Evolutionary conservation across 2,797 vertebrate genomes (phyloP).

Genomic region (Onychomys torridus): DNA sequence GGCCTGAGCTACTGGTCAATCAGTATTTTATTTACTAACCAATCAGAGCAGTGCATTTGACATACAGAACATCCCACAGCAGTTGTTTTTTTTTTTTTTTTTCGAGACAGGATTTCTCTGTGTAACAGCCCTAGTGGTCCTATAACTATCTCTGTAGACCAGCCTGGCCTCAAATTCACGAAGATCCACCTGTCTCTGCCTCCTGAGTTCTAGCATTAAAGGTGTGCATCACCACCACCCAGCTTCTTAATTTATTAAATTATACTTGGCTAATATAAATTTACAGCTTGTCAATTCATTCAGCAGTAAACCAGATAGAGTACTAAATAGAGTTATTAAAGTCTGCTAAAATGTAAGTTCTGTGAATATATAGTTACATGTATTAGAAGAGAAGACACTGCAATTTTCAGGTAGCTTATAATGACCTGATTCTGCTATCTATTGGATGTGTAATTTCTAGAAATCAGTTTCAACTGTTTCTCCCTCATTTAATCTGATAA

Average conservation of each 20-base stretch:
- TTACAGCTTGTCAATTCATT: neutral
- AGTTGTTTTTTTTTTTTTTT: too few species aligned
- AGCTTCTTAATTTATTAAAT: conserved; percentile 2
- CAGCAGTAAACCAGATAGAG: neutral
- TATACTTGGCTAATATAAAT: neutral
- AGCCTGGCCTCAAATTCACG: too few species aligned
- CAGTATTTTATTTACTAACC: too few species aligned
- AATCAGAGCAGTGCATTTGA: too few species aligned
- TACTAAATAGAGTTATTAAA: neutral
- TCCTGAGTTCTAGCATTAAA: too few species aligned
- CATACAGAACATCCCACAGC: too few species aligned
- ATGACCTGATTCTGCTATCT: neutral
- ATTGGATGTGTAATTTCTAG: neutral
- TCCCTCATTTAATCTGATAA: neutral
- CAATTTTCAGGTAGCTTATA: neutral
- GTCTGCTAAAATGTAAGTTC: conserved; percentile 18
- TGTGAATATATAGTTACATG: neutral
- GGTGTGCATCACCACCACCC: too few species aligned
- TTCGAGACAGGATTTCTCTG: too few species aligned
- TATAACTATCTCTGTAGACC: too few species aligned
- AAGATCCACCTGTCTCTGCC: too few species aligned
- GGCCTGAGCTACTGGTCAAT: too few species aligned
- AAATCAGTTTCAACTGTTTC: neutral
- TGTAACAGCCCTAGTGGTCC: too few species aligned
- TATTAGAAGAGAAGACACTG: neutral